Evolutionary conservation across 2,797 vertebrate genomes (phyloP).

Genomic region (Atherinosoma microstoma): DNA sequence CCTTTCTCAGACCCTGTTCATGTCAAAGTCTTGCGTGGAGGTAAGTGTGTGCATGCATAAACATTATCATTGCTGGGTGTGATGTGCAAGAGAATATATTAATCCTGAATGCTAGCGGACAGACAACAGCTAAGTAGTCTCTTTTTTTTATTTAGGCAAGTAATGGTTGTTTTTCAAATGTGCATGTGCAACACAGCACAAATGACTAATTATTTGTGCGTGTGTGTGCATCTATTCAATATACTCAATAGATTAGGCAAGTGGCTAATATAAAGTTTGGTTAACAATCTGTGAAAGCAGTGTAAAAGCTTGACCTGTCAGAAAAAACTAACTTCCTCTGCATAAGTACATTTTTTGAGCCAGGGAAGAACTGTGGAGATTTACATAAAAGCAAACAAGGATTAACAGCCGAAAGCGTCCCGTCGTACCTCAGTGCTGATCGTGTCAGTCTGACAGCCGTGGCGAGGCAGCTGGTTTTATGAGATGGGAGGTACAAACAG

Average conservation of each 20-base stretch:
- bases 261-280: constrained; percentile 44
- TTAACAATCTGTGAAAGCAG: constrained; percentile 22
- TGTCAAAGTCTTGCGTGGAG: constrained; percentile 96
- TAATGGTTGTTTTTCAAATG: constrained; percentile 27
- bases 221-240: constrained; percentile 24
- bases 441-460: constrained; percentile 50
- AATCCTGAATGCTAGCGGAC: constrained; percentile 12
- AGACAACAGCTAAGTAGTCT: background rate
- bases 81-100: constrained; percentile 11
- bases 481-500: constrained; percentile 44
- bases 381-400: constrained; percentile 55
- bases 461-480: constrained; percentile 54
- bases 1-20: constrained; percentile 96
- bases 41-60: constrained; percentile 77
- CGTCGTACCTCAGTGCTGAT: constrained; percentile 34
- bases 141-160: constrained; percentile 27
- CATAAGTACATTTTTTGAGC: constrained; percentile 55
- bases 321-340: constrained; percentile 44
- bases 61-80: constrained; percentile 1
- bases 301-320: constrained; percentile 58
- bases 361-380: constrained; percentile 36
- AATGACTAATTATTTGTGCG: constrained; percentile 30
- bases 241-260: constrained; percentile 42
- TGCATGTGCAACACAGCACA: constrained; percentile 20
- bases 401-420: constrained; percentile 55